Evolutionary conservation across 2,888 invertebrate genomes (phyloP), one percentile per base, ranked within the genome.

Genomic region (Acanthosepion lycidas): DNA sequence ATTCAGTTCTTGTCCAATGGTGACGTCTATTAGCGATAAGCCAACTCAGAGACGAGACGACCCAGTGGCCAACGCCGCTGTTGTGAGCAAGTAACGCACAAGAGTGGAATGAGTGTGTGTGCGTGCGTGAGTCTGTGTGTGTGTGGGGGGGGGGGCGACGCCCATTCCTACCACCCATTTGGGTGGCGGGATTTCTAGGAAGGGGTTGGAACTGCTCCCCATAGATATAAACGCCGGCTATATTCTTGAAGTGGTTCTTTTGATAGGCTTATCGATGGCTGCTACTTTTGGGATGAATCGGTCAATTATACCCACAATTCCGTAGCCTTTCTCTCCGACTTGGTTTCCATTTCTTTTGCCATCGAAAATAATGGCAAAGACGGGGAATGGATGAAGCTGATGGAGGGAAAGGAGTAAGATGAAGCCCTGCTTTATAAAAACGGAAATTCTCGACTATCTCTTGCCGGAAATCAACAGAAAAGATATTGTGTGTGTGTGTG

Each of bases 21-120:
- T 78, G 78, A 78, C 78, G 78, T 78, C 78, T 78, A n/a, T 78
- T 78, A 78, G n/a, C n/a, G 78, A 78, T 78, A 78, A 78, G 78
- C 78, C n/a, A 15, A 33, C 12, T 78, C 33, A 15, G 78, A 78
- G n/a, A 78, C 78, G n/a, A 78, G 78, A 78, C 78, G 78, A 78
- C 78, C n/a, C 78, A 78, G 78, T 78, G n/a, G 78, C 78, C n/a
- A n/a, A 78, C 78, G 78, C 78, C n/a, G 78, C 78, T 15, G n/a
- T 78, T 78, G 78, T 78, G 78, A 8, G 78, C n/a, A 78, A n/a
- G 78, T 78, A 78, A 78, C 78, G 9, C 78, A 12, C 42, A 42
- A 42, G 42, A 42, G 42, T 42, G 42, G 42, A 42, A 42, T 42
- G 42, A 42, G 42, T 42, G 42, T 42, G 42, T 42, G 42, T 42